These are phyloP conservation scores for Digitonthophagus gazella DNA, from an alignment of 2,888 invertebrate genomes.

Conservation along the genomic window DNA sequence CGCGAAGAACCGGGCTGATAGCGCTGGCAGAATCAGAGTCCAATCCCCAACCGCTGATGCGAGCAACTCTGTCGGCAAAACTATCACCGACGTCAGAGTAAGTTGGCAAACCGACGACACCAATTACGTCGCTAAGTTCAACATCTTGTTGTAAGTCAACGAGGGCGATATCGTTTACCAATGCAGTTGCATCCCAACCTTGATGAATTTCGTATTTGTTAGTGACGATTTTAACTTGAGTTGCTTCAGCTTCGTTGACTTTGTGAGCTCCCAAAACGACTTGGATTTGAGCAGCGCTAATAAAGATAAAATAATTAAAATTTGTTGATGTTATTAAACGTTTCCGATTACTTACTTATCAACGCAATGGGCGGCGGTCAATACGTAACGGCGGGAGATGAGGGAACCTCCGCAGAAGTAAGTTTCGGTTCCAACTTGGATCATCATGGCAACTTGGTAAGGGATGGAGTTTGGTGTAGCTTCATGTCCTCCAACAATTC, in stretches of 20 bases:
- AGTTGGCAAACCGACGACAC: conserved; percentile 26
- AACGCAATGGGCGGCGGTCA: conserved; percentile 57
- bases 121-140: conserved; percentile 10
- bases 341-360: conserved; percentile 19
- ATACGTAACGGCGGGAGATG: conserved; percentile 52
- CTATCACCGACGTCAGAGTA: conserved; percentile 36
- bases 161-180: conserved; percentile 51
- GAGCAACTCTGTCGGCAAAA: conserved; percentile 46
- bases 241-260: conserved; percentile 38
- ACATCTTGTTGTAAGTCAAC: conserved; percentile 17
- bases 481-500: conserved; percentile 37
- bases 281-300: conserved; percentile 40
- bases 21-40: conserved; percentile 36
- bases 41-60: conserved; percentile 55
- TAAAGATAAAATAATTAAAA: not conserved
- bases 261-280: conserved; percentile 41
- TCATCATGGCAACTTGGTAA: conserved; percentile 30
- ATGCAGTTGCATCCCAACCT: conserved; percentile 32
- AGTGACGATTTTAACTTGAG: conserved; percentile 33
- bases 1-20: conserved; percentile 20
- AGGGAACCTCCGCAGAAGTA: conserved; percentile 57
- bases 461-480: conserved; percentile 34
- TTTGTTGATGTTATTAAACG: not conserved
- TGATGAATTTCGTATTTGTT: conserved; percentile 28
- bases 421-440: conserved; percentile 35